Evolutionary conservation across 2,797 vertebrate genomes (phyloP).

Genomic region (Rhinichthys osculus): DNA sequence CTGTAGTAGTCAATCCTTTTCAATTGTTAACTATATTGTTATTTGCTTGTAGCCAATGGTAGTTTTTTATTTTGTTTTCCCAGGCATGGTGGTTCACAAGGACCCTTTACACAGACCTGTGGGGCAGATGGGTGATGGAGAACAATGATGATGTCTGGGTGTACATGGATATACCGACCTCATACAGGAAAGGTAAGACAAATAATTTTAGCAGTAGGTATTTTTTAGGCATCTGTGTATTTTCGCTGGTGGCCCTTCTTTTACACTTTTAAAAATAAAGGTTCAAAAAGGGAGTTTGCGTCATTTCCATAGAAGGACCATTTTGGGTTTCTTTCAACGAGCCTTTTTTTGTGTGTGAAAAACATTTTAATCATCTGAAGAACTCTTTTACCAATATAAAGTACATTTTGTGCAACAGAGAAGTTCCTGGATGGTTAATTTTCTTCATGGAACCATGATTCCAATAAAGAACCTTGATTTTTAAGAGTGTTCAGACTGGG

Average conservation of each 20-base stretch:
- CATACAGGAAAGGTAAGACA: constrained; percentile 70
- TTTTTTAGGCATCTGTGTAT: background rate
- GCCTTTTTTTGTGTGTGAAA: background rate
- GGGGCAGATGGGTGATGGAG: constrained; percentile 75
- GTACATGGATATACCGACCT: constrained; percentile 70
- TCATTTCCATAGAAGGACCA: background rate
- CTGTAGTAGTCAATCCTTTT: background rate
- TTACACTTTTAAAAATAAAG: background rate
- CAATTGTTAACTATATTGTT: background rate
- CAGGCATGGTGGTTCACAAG: constrained; percentile 81
- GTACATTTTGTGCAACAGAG: background rate
- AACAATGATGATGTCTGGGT: constrained; percentile 67
- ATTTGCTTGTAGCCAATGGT: background rate
- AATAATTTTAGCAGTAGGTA: background rate
- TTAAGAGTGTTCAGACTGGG: constrained; percentile 8
- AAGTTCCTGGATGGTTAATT: background rate
- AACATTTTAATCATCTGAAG: background rate
- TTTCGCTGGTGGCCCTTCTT: background rate
- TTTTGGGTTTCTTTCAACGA: background rate
- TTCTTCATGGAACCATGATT: background rate
- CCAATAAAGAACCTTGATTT: background rate
- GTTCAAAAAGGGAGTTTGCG: background rate
- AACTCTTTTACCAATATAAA: background rate
- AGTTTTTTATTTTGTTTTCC: background rate
- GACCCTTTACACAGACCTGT: constrained; percentile 74